Evolutionary conservation across 2,113 vertebrate genomes (phyloP), one percentile per base, ranked within the genome.

Genomic region (Trogon melanurus): DNA sequence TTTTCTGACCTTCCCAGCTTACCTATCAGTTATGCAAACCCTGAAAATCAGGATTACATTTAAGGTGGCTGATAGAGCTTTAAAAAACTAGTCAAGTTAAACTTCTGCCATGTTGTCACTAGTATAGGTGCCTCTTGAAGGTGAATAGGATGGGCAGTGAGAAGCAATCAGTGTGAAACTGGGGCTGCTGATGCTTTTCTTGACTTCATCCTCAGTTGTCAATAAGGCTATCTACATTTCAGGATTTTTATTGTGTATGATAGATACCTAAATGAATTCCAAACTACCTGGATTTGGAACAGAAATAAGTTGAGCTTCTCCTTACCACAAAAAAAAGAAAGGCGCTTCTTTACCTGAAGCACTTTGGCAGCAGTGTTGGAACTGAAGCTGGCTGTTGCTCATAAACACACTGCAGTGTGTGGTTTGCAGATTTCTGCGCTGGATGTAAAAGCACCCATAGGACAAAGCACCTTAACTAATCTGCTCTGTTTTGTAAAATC

Each of bases 381-480:
- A 67, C 89, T 83, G 64, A 96, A 96, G 83, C 26, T 83, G 27
- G 78, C 34, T 92, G 75, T 44, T 92, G 64, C 79, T 87, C 18
- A 57, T 85, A 56, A 58, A 27, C n/a, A 44, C 70, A 29, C 50
- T 90, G 36, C 41, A 65, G n/a, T 58, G 9, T 93, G 30, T 65
- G 30, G 72, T 74, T 89, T 93, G 81, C 53, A 87, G 56, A 48
- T 78, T 86, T 78, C 30, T 82, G 22, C 45, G 85, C 53, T 76
- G 80, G 11, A 47, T 89, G 69, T 83, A 72, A 89, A 75, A 7
- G 16, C 64, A 66, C 32, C 25, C 30, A 20, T 34, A 47, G 57
- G 53, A 75, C 6, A 45, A 78, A 78, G 47, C 12, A 56, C 36
- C 62, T 41, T 57, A 75, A 71, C 20, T 74, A 44, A 69, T 64